Percentiles rank a stretch among this genome's conserved stretches.
These are phyloP conservation scores for Paradoxurus hermaphroditus DNA, from an alignment of 2,113 vertebrate species.

Conservation along the genomic window DNA sequence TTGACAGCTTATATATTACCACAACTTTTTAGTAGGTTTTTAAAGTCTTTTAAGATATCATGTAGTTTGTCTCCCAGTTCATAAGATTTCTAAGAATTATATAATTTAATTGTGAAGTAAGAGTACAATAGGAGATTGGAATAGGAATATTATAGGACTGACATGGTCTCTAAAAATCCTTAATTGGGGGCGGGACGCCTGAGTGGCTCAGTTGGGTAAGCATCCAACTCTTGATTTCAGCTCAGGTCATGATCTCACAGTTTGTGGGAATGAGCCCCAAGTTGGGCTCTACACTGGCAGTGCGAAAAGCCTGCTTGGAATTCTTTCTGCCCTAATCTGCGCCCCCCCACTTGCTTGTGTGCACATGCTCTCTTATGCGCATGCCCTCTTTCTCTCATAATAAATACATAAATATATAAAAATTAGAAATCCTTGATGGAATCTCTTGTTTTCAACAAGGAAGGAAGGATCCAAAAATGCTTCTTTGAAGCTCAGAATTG, in stretches of 20 bases:
- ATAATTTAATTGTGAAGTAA: constrained; percentile 2
- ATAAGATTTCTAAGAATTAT: constrained; percentile 2
- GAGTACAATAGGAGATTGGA: not conserved
- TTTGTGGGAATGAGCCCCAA: too few species aligned
- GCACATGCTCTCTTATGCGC: too few species aligned
- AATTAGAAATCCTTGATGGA: not conserved
- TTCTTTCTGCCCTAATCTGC: too few species aligned
- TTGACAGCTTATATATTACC: not conserved
- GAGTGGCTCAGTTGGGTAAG: too few species aligned
- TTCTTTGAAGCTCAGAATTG: constrained; percentile 6
- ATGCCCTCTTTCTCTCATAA: too few species aligned
- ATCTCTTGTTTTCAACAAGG: not conserved
- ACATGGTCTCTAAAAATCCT: not conserved
- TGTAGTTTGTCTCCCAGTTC: not conserved
- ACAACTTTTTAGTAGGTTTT: constrained; percentile 13
- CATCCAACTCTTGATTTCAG: too few species aligned
- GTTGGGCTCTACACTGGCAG: too few species aligned
- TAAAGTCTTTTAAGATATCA: not conserved
- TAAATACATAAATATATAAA: not conserved
- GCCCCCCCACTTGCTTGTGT: too few species aligned
- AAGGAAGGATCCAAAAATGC: constrained; percentile 4
- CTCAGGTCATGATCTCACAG: too few species aligned
- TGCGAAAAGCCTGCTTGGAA: too few species aligned
- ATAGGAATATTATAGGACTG: not conserved
- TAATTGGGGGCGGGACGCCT: not conserved